These are phyloP conservation scores for Carcina quercana DNA, from an alignment of 2,888 invertebrate species.

Conservation along the genomic window DNA sequence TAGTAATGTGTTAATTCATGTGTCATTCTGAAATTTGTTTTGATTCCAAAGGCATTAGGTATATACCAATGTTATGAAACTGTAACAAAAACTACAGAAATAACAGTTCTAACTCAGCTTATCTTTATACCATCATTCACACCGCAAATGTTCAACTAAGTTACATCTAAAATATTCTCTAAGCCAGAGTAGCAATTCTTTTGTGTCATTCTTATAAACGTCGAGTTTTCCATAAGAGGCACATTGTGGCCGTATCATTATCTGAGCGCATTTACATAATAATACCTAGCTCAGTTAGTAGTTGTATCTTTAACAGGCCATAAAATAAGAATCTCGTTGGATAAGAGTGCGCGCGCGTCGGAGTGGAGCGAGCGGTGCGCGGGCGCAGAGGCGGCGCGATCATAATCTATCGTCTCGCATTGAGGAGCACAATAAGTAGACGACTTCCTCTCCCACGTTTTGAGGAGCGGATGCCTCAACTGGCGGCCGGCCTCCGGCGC, in stretches of 20 bases:
- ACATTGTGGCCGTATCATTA: constrained; percentile 3
- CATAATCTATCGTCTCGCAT: constrained; percentile 61
- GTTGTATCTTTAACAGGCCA: constrained; percentile 23
- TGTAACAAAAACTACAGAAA: no score
- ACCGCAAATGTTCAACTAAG: no score
- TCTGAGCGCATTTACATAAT: constrained; percentile 9
- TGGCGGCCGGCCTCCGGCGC: constrained; percentile 48
- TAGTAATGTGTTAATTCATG: no score
- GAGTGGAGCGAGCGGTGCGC: constrained; percentile 19
- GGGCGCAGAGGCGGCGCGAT: constrained; percentile 25
- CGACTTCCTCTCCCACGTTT: constrained; percentile 71
- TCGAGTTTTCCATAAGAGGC: neutral
- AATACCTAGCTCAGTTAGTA: constrained; percentile 2
- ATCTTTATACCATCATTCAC: no score
- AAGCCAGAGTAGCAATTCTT: no score
- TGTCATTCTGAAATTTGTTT: no score
- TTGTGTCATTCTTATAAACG: neutral
- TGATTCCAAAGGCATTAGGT: no score
- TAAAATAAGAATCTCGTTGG: constrained; percentile 28
- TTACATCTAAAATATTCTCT: no score
- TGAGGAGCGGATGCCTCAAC: constrained; percentile 58
- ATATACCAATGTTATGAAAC: no score
- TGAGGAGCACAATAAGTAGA: constrained; percentile 70
- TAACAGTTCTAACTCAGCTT: no score
- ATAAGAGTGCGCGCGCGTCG: constrained; percentile 33